These are phyloP conservation scores for Dolichoris vasculosae DNA, from an alignment of 1,140 invertebrate species.

Conservation along the genomic window DNA sequence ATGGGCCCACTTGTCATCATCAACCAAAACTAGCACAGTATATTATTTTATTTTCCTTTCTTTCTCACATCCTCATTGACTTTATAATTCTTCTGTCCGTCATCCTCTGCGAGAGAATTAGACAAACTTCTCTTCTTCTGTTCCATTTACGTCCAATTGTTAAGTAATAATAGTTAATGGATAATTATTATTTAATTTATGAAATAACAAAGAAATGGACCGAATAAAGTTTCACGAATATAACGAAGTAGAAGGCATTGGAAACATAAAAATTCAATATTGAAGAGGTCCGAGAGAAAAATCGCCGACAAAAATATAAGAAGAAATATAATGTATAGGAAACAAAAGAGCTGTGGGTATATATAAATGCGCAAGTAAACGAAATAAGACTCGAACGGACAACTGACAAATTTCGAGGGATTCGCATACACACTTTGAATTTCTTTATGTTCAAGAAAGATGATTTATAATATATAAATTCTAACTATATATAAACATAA, in stretches of 20 bases:
- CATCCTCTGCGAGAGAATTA: too few relatives aligned
- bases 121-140: too few relatives aligned
- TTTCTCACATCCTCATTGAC: too few relatives aligned
- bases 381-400: background rate
- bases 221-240: slow-evolving; percentile 8
- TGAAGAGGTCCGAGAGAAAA: background rate
- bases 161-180: too few relatives aligned
- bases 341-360: background rate
- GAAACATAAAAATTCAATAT: slow-evolving; percentile 29
- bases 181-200: background rate
- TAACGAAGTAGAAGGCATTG: slow-evolving; percentile 13
- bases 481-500: background rate
- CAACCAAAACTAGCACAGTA: too few relatives aligned
- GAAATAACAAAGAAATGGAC: background rate
- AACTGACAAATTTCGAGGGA: background rate
- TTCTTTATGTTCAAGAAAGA: background rate
- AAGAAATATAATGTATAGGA: slow-evolving; percentile 3
- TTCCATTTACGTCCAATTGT: too few relatives aligned
- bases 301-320: background rate
- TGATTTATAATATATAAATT: too few relatives aligned
- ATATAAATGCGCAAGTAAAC: background rate
- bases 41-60: too few relatives aligned
- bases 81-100: too few relatives aligned
- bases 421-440: background rate
- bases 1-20: too few relatives aligned